Evolutionary conservation across 2,797 vertebrate species (phyloP), one percentile per base, ranked within the genome.

Genomic region (Austrolebias charrua): DNA sequence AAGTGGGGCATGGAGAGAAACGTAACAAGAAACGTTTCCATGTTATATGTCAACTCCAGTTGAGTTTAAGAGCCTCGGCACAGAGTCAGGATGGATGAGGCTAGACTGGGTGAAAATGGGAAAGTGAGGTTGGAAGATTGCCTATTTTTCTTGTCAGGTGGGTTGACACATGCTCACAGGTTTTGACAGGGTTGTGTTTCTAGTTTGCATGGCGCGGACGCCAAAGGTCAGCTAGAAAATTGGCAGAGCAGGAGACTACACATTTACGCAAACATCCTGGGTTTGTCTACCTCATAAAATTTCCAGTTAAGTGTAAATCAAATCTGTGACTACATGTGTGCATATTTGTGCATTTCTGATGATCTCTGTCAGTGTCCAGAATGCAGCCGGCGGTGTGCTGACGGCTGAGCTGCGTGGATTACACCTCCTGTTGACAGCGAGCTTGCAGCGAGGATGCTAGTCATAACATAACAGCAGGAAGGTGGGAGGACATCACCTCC

Each of bases 381-480:
- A 64, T 1, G 54, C 62, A 73, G 77, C 67, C 79, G 75, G 86
- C 73, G 65, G 78, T 69, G 66, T 29, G 53, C 76, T 81, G 81
- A 88, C 64, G 83, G 76, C 75, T 79, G 76, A 83, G 73, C 71
- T 74, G 82, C 43, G 18, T 63, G 62, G 76, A 83, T 72, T 85
- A 89, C 90, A 88, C 86, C 78, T 89, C 80, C 81, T 63, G 77
- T 83, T 82, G 88, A 90, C 86, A 89, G 85, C 45, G 60, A 60
- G 86, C 86, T 86, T 14, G 29, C 71, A 85, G 85, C 78, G 49
- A 82, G 84, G 81, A 86, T 42, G 78, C 82, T 68, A 90, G 86
- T 90, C 88, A 90, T 86, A 90, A 90, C 88, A 88, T 79, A 84
- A 82, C 89, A 87, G 86, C 88, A 85, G 78, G 85, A 87, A 86